Evolutionary conservation across 2,888 invertebrate genomes (phyloP), one percentile per base, ranked within the genome.

Genomic region (Lamellibrachia satsuma): DNA sequence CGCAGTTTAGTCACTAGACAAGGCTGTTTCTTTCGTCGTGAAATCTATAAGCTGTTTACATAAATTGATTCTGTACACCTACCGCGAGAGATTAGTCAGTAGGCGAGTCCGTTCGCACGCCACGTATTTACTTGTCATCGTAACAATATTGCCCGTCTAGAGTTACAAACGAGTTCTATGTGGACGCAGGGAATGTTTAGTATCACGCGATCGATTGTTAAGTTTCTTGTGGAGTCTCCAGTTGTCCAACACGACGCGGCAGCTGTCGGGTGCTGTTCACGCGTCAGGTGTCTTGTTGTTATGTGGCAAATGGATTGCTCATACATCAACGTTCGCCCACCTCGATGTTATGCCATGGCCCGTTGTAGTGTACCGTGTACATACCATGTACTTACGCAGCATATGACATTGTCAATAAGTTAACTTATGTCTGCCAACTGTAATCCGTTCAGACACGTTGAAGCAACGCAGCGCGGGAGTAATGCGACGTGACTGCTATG

Each of bases 401-500:
- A 22, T n/a, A 22, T 15, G 75, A 11, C 6, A 75, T 75, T 75
- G 75, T 75, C 75, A 75, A 75, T n/a, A 75, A 11, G 75, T 75
- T 75, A 75, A 75, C n/a, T 75, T 75, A 75, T n/a, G 75, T 75
- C 75, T 75, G 75, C 75, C 22, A 22, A 22, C 75, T 22, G 22
- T 75, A 75, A 75, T 75, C 75, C 75, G 75, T 75, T 75, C 75
- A 75, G 75, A 15, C 75, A 75, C 75, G 75, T 22, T 75, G 75
- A 75, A 75, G 75, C 75, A 11, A 75, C 22, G 75, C 75, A 15
- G n/a, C n/a, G 75, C 22, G 75, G 75, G 75, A 3, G 22, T 75
- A 75, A 75, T 22, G 75, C 75, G 75, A 75, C 22, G n/a, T 75
- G 75, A 11, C 6, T 4, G 75, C 75, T 6, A 22, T 75, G 75